Percentiles rank a stretch among this genome's conserved stretches.
Conservation (phyloP, 2,888 invertebrate genomes). For the Andrena camellia region DNA sequence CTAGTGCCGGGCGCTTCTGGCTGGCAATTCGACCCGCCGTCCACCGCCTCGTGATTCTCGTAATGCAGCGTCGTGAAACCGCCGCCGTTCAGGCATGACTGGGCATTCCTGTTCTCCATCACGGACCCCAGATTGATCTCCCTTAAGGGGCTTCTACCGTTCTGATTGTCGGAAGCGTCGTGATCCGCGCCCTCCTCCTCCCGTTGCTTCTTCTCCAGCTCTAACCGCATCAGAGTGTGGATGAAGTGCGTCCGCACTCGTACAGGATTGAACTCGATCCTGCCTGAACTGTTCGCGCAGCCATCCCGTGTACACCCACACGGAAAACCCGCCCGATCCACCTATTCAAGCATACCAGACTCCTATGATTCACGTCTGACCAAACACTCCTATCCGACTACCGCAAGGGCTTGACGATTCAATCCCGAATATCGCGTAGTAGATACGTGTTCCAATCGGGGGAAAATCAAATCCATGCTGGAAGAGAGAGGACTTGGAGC, state of each 20-base stretch:
- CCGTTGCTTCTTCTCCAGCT: conserved; percentile 93
- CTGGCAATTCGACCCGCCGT: conserved; percentile 82
- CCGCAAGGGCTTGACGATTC: too few relatives aligned
- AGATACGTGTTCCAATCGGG: too few relatives aligned
- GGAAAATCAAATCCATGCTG: too few relatives aligned
- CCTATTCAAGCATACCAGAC: conserved; percentile 84
- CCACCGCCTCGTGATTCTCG: conserved; percentile 82
- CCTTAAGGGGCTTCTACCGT: conserved; percentile 75
- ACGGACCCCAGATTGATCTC: conserved; percentile 74
- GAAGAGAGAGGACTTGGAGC: too few relatives aligned
- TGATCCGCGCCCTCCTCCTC: conserved; percentile 86
- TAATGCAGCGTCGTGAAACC: conserved; percentile 90
- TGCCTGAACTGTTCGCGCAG: conserved; percentile 95
- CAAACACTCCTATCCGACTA: background rate
- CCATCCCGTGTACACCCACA: conserved; percentile 98
- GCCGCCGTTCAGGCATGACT: conserved; percentile 89
- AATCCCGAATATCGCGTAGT: too few relatives aligned
- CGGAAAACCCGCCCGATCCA: conserved; percentile 97
- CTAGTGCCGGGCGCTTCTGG: conserved; percentile 82
- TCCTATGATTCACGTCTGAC: background rate
- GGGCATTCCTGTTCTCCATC: conserved; percentile 69
- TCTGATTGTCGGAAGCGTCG: conserved; percentile 83
- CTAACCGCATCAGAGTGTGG: conserved; percentile 97
- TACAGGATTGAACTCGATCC: conserved; percentile 98
- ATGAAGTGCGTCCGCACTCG: conserved; percentile 98